phyloP scores from a whole-genome alignment of 2,797 vertebrate species.

The Rachycentron canadum region DNA sequence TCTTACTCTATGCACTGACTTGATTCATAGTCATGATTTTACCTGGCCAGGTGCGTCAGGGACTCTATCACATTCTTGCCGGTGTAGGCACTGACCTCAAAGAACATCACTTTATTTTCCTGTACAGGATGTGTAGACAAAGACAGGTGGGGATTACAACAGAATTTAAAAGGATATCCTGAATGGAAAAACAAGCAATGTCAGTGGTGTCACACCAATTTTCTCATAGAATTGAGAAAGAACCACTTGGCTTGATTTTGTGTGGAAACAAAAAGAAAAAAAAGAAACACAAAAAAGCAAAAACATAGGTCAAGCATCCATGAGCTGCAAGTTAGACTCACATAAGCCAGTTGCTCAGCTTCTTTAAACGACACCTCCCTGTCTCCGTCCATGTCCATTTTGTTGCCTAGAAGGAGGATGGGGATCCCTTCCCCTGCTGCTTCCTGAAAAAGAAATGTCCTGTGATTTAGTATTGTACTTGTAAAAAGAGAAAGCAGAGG shows the following conservation, averaged over 20 bases:
- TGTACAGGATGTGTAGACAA: conserved; percentile 55
- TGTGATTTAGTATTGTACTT: not conserved
- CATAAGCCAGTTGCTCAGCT: conserved; percentile 90
- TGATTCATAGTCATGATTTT: not conserved
- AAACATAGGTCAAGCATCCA: not conserved
- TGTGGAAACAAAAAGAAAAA: not conserved
- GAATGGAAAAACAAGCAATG: not conserved
- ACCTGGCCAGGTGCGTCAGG: conserved; percentile 91
- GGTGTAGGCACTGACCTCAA: conserved; percentile 92
- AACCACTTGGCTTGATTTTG: not conserved
- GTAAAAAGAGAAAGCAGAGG: not conserved
- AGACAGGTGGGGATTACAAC: not conserved
- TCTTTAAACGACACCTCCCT: conserved; percentile 88
- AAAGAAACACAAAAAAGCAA: not conserved
- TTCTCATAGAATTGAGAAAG: not conserved
- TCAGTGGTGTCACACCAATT: not conserved
- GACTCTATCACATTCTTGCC: conserved; percentile 87
- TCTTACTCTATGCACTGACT: not conserved
- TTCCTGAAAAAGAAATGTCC: conserved; percentile 80
- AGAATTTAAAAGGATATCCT: no score
- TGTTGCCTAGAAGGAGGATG: conserved; percentile 93
- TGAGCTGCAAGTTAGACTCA: conserved; percentile 61
- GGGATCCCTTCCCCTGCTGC: conserved; percentile 88
- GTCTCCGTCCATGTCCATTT: conserved; percentile 89
- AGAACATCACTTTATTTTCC: conserved; percentile 91